Conservation (phyloP, 2,797 vertebrate species). For the Phrynocephalus vlangalii region DNA sequence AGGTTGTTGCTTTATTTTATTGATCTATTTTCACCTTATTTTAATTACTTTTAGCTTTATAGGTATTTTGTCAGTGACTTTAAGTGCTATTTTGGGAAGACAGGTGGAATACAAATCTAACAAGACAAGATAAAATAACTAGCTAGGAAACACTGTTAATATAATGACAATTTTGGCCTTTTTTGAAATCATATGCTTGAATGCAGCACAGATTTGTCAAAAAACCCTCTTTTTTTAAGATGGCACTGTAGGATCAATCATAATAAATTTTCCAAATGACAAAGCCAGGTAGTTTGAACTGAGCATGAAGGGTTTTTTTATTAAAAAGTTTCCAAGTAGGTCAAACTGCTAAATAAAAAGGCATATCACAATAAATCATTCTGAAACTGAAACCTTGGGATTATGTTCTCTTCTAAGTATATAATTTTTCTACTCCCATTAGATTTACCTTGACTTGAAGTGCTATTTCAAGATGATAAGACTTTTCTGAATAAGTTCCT, state of each 20-base stretch:
- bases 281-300: background rate
- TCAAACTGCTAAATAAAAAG: conserved; percentile 45
- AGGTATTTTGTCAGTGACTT: no score
- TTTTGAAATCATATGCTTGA: no score
- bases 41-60: no score
- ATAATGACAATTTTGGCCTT: no score
- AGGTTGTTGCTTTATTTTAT: no score
- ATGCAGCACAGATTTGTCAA: background rate
- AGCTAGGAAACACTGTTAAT: no score
- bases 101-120: no score
- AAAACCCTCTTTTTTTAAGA: conserved; percentile 19
- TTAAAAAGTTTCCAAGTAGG: conserved; percentile 19
- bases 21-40: no score
- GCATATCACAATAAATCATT: conserved; percentile 50
- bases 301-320: conserved; percentile 19
- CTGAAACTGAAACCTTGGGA: background rate
- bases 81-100: no score
- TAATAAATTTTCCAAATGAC: background rate
- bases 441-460: background rate
- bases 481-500: background rate
- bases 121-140: no score
- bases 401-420: background rate
- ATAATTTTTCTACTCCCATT: conserved; percentile 4
- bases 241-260: background rate
- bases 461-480: background rate